Conservation (phyloP, 2,113 vertebrate genomes). For the Pluvianellus socialis region DNA sequence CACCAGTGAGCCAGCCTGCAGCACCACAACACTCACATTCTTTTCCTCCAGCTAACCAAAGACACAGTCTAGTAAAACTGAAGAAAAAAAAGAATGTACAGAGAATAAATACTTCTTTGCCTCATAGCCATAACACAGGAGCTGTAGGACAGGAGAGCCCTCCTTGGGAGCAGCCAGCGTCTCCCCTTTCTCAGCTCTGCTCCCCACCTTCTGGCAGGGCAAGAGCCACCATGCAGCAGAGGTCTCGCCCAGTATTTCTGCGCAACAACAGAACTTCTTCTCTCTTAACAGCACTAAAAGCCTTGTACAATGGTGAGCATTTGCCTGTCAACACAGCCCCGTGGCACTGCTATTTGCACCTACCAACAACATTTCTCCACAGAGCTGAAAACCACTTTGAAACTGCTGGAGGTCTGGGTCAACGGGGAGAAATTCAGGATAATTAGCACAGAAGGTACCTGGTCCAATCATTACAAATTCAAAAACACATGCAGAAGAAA, state of each 20-base stretch:
- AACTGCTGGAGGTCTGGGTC: neutral
- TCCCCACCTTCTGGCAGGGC: neutral
- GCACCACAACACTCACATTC: neutral
- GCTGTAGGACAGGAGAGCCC: neutral
- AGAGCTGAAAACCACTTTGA: neutral
- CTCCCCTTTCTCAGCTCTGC: neutral
- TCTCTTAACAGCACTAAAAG: neutral
- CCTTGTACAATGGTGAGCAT: neutral
- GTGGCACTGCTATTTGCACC: neutral
- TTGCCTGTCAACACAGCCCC: neutral
- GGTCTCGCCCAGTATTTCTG: neutral
- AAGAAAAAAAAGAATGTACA: neutral
- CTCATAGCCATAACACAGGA: fast-evolving
- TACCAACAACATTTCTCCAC: neutral
- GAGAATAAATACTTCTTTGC: neutral
- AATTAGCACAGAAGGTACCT: neutral
- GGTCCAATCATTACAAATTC: neutral
- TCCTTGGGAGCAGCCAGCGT: neutral
- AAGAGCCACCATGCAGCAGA: neutral
- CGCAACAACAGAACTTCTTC: neutral
- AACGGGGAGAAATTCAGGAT: neutral
- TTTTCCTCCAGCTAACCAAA: neutral
- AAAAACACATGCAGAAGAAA: neutral
- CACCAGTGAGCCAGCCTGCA: neutral
- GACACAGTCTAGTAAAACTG: neutral